Conservation (phyloP, 2,113 vertebrate genomes). For the Dolichotis patagonum region DNA sequence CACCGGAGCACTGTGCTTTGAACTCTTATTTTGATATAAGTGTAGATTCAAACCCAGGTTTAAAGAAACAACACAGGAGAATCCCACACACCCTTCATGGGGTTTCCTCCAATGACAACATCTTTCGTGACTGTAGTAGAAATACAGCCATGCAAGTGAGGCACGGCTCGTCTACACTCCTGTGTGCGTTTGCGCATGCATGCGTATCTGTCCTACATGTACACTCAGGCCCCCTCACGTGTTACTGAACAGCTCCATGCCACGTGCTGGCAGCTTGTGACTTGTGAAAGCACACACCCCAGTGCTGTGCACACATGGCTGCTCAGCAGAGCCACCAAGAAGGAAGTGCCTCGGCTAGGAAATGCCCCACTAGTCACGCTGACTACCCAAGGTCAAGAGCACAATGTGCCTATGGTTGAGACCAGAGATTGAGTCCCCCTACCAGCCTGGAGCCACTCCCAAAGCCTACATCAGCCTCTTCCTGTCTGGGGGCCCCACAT, state of each 20-base stretch:
- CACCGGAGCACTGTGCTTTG: neutral
- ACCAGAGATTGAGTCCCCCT: neutral
- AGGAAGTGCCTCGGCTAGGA: neutral
- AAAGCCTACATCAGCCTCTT: neutral
- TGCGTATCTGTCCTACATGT: too few species aligned
- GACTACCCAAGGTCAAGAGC: neutral
- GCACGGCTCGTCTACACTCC: neutral
- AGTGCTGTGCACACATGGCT: neutral
- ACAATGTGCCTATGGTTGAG: neutral
- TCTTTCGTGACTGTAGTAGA: neutral
- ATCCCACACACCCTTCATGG: too few species aligned
- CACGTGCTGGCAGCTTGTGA: fast-evolving
- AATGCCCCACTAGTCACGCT: neutral
- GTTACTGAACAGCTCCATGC: neutral
- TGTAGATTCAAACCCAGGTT: neutral
- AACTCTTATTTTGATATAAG: neutral
- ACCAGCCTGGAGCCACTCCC: neutral
- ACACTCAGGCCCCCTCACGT: too few species aligned
- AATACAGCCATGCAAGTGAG: neutral
- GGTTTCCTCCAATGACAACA: neutral
- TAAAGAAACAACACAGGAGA: neutral
- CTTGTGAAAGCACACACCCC: too few species aligned
- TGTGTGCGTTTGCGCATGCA: too few species aligned
- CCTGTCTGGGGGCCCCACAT: neutral
- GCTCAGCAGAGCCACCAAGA: neutral